Conservation (phyloP, 2,113 vertebrate species). For the Phyllopteryx taeniolatus region DNA sequence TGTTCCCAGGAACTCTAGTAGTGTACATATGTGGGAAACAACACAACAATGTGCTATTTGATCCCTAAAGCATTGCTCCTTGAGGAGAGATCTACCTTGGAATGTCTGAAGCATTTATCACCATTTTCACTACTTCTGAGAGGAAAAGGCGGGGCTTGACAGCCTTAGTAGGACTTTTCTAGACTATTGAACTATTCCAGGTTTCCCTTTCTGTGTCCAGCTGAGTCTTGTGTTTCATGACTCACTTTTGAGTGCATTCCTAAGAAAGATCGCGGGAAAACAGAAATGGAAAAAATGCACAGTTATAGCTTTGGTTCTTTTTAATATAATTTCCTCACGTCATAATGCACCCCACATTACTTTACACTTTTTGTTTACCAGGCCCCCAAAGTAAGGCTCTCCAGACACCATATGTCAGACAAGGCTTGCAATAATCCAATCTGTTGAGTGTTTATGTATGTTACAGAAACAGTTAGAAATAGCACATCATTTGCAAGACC, state of each 20-base stretch:
- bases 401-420: conserved; percentile 30
- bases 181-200: conserved; percentile 55
- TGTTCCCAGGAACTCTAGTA: conserved; percentile 8
- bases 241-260: conserved; percentile 40
- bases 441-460: no score
- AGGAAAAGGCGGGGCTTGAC: conserved; percentile 24
- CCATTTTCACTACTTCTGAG: conserved; percentile 31
- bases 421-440: no score
- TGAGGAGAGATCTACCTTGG: conserved; percentile 20
- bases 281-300: conserved; percentile 23
- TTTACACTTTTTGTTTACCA: conserved; percentile 60
- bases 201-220: conserved; percentile 41
- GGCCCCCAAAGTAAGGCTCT: conserved; percentile 43
- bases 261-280: conserved; percentile 30
- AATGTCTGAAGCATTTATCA: conserved; percentile 28
- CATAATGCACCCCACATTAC: conserved; percentile 24
- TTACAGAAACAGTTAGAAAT: no score
- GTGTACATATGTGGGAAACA: background rate
- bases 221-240: conserved; percentile 58
- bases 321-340: conserved; percentile 10
- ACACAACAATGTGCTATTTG: conserved; percentile 21
- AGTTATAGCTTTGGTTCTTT: conserved; percentile 14
- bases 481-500: no score
- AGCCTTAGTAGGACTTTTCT: conserved; percentile 28
- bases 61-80: conserved; percentile 25